phyloP scores from a whole-genome alignment of 1,140 invertebrate genomes.

The Ostrea denselamellosa region DNA sequence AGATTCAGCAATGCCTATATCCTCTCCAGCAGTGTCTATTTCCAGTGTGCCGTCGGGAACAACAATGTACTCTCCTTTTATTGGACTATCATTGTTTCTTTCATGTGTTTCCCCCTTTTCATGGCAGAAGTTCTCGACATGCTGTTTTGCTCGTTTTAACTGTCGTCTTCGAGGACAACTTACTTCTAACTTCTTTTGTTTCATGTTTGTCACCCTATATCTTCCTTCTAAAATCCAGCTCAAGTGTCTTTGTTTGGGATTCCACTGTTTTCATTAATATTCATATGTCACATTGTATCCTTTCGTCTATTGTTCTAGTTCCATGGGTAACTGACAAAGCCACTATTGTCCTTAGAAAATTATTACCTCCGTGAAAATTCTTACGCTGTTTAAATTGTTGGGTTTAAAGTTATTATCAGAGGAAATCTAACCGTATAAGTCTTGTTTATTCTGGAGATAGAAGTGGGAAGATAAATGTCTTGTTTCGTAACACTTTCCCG shows the following conservation, averaged over 20 bases:
- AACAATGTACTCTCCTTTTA: neutral
- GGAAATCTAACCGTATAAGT: neutral
- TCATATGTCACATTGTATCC: constrained; percentile 24
- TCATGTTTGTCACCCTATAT: constrained; percentile 9
- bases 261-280: constrained; percentile 33
- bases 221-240: neutral
- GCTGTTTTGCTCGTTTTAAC: constrained; percentile 2
- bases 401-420: constrained; percentile 10
- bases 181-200: constrained; percentile 30
- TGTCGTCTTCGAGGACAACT: constrained; percentile 6
- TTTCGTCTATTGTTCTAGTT: neutral
- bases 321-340: neutral
- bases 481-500: neutral
- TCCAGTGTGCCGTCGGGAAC: neutral
- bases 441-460: constrained; percentile 22
- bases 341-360: constrained; percentile 21
- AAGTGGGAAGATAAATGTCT: neutral
- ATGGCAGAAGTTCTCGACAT: neutral
- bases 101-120: neutral
- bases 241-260: neutral
- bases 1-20: neutral
- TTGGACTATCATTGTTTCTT: neutral
- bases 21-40: neutral
- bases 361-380: constrained; percentile 20
- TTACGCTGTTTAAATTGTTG: constrained; percentile 24